A percentile compares a stretch with the other conserved stretches of the same genome.
phyloP scores from a whole-genome alignment of 2,113 vertebrate species.

The Charina bottae region DNA sequence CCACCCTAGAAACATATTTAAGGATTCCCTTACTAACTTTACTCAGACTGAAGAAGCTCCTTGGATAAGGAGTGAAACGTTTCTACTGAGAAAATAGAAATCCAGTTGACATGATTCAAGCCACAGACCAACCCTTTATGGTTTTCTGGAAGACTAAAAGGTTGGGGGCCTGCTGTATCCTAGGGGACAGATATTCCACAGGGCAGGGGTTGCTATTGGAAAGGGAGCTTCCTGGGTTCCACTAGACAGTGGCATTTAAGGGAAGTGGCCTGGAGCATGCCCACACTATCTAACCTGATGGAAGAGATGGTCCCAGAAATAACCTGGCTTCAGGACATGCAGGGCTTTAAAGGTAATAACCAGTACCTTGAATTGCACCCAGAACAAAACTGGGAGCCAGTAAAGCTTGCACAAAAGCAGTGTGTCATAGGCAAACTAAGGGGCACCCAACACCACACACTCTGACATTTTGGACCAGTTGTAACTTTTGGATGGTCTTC shows the following conservation, averaged over 20 bases:
- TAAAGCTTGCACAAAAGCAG: neutral
- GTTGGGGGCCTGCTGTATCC: neutral
- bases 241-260: neutral
- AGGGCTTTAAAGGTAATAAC: neutral
- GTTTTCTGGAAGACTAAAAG: neutral
- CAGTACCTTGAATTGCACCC: neutral
- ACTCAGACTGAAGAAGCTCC: too few relatives aligned
- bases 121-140: neutral
- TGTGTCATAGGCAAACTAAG: neutral
- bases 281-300: neutral
- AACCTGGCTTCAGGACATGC: neutral
- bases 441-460: neutral
- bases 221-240: neutral
- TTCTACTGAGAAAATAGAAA: too few relatives aligned
- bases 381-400: neutral
- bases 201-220: neutral
- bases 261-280: neutral
- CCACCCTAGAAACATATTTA: too few relatives aligned
- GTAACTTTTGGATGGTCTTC: neutral
- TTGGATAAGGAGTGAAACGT: too few relatives aligned
- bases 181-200: neutral
- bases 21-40: too few relatives aligned
- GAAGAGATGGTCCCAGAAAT: neutral
- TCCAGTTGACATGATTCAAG: too few relatives aligned
- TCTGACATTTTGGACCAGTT: neutral